A percentile compares a stretch with the other conserved stretches of the same genome.
Conservation (phyloP, 2,888 invertebrate genomes). For the Eupithecia centaureata region DNA sequence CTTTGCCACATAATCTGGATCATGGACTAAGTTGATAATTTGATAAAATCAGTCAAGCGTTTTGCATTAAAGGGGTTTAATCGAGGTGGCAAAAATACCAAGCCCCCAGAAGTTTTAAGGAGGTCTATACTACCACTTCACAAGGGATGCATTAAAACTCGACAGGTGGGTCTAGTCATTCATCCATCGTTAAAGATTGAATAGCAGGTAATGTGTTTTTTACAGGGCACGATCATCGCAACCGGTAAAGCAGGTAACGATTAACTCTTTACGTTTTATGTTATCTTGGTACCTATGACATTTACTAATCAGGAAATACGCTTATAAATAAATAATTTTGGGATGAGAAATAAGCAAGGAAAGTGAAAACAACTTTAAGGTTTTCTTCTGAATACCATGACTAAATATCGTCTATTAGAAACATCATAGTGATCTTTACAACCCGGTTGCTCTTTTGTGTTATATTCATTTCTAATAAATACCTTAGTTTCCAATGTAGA, state of each 20-base stretch:
- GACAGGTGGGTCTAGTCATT: background rate
- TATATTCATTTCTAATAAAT: too few species aligned
- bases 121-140: background rate
- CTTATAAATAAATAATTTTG: too few species aligned
- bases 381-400: too few species aligned
- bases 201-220: background rate
- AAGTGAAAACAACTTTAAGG: too few species aligned
- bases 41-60: background rate
- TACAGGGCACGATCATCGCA: background rate
- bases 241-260: background rate
- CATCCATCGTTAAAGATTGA: background rate
- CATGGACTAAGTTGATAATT: background rate
- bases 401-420: too few species aligned
- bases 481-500: background rate
- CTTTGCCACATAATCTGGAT: too few species aligned
- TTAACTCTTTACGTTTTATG: background rate
- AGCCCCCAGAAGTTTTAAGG: background rate
- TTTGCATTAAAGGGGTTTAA: background rate
- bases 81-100: constrained; percentile 1
- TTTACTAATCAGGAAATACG: background rate
- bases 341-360: too few species aligned
- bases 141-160: background rate
- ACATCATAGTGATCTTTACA: too few species aligned
- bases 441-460: too few species aligned
- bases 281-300: constrained; percentile 4